These are phyloP conservation scores for Eupithecia subfuscata DNA, from an alignment of 2,888 invertebrate species.

Conservation along the genomic window DNA sequence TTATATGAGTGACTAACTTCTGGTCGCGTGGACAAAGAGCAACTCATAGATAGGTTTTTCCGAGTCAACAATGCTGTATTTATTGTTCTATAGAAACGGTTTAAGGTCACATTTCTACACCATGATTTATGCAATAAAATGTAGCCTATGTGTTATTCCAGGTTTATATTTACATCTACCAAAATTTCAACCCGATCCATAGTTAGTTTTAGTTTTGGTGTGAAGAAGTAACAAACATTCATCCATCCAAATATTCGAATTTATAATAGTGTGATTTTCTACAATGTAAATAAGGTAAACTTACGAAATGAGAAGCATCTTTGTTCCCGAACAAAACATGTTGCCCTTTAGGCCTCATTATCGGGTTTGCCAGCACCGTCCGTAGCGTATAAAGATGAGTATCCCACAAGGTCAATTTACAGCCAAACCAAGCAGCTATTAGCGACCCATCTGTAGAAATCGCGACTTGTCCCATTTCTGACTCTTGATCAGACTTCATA, in stretches of 20 bases:
- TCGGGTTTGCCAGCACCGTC: slow-evolving; percentile 74
- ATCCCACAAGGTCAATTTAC: slow-evolving; percentile 78
- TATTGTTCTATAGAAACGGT: no score
- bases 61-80: no score
- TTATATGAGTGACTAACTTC: no score
- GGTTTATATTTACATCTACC: not conserved
- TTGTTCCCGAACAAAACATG: slow-evolving; percentile 75
- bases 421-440: slow-evolving; percentile 81
- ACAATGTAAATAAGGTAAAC: slow-evolving; percentile 47
- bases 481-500: slow-evolving; percentile 53
- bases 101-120: no score
- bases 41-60: no score
- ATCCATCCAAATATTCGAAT: not conserved
- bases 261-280: not conserved
- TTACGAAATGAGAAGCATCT: slow-evolving; percentile 79
- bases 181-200: not conserved
- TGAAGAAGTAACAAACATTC: not conserved
- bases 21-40: no score
- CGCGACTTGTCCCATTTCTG: slow-evolving; percentile 75
- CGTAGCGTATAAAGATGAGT: slow-evolving; percentile 70
- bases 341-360: slow-evolving; percentile 71
- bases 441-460: slow-evolving; percentile 78
- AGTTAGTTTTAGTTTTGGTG: not conserved
- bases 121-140: no score
- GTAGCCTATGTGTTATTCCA: not conserved